Evolutionary conservation across 2,113 vertebrate species (phyloP).

Genomic region (Pelvicachromis taeniatus): DNA sequence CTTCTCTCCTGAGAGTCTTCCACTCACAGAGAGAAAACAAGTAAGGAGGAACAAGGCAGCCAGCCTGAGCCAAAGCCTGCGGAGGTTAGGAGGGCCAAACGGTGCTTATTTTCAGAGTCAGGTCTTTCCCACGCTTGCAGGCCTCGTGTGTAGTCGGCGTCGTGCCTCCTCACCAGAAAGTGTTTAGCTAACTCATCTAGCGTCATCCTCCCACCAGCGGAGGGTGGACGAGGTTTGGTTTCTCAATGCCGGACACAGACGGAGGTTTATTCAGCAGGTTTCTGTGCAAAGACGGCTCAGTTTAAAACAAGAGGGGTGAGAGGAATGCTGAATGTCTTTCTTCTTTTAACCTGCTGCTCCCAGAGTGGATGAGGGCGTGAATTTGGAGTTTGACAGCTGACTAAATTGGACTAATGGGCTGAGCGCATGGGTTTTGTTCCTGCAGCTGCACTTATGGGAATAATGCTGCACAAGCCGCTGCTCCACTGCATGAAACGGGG

Average conservation of each 20-base stretch:
- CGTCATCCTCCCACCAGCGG: slow-evolving; percentile 43
- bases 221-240: slow-evolving; percentile 15
- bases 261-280: slow-evolving; percentile 54
- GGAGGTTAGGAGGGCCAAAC: slow-evolving; percentile 62
- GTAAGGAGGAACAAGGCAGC: slow-evolving; percentile 48
- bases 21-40: slow-evolving; percentile 54
- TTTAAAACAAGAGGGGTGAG: slow-evolving; percentile 23
- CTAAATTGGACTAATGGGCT: slow-evolving; percentile 67
- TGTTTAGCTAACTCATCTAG: slow-evolving; percentile 64
- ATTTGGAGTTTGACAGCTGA: slow-evolving; percentile 60
- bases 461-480: neutral
- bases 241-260: slow-evolving; percentile 40
- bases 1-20: slow-evolving; percentile 56
- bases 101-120: slow-evolving; percentile 70
- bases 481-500: neutral
- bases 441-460: slow-evolving; percentile 22
- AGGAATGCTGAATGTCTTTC: slow-evolving; percentile 40
- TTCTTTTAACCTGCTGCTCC: slow-evolving; percentile 44
- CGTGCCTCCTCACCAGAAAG: slow-evolving; percentile 59
- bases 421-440: slow-evolving; percentile 27
- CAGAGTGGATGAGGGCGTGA: slow-evolving; percentile 37
- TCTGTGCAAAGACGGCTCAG: slow-evolving; percentile 25
- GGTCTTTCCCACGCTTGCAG: slow-evolving; percentile 74
- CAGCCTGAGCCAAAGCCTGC: slow-evolving; percentile 50
- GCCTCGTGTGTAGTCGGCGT: slow-evolving; percentile 58